phyloP scores from a whole-genome alignment of 2,888 invertebrate genomes.

The Dastarcus helophoroides region DNA sequence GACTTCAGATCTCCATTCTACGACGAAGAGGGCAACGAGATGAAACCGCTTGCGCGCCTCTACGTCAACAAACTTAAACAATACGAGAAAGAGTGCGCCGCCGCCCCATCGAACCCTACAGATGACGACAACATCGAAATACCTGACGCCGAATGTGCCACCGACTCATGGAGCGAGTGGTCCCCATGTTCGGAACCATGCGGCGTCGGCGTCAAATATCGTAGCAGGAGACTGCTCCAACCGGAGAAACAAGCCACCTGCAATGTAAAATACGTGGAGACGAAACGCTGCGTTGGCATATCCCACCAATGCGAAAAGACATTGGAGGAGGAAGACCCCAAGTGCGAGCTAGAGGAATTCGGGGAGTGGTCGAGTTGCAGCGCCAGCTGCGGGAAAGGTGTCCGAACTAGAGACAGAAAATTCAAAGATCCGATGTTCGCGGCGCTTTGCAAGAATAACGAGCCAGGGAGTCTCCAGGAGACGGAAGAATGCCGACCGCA shows the following conservation, averaged over 20 bases:
- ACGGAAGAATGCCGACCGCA: slow-evolving; percentile 31
- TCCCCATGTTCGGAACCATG: slow-evolving; percentile 47
- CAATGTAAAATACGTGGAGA: slow-evolving; percentile 37
- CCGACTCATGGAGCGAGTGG: slow-evolving; percentile 17
- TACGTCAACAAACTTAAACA: slow-evolving; percentile 65
- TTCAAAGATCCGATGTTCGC: slow-evolving; percentile 44
- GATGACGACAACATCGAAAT: slow-evolving; percentile 5
- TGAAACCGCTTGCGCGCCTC: slow-evolving; percentile 79
- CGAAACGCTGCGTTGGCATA: slow-evolving; percentile 8
- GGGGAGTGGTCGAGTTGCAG: slow-evolving; percentile 64
- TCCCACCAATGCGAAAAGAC: slow-evolving; percentile 8
- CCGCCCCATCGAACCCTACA: slow-evolving; percentile 38
- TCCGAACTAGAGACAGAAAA: slow-evolving; percentile 51
- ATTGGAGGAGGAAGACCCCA: slow-evolving; percentile 29
- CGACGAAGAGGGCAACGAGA: slow-evolving; percentile 57
- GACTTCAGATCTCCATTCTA: slow-evolving; percentile 84
- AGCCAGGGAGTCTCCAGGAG: slow-evolving; percentile 29
- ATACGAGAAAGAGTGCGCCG: slow-evolving; percentile 62
- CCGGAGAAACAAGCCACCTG: slow-evolving; percentile 11
- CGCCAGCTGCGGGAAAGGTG: slow-evolving; percentile 51
- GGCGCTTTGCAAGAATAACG: slow-evolving; percentile 44
- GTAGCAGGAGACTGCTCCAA: slow-evolving; percentile 37
- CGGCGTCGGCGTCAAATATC: slow-evolving; percentile 42
- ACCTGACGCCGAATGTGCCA: slow-evolving; percentile 12
- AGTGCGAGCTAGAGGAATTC: slow-evolving; percentile 60